These are phyloP conservation scores for Manis crassicaudata DNA, from an alignment of 2,797 vertebrate species.

Conservation along the genomic window DNA sequence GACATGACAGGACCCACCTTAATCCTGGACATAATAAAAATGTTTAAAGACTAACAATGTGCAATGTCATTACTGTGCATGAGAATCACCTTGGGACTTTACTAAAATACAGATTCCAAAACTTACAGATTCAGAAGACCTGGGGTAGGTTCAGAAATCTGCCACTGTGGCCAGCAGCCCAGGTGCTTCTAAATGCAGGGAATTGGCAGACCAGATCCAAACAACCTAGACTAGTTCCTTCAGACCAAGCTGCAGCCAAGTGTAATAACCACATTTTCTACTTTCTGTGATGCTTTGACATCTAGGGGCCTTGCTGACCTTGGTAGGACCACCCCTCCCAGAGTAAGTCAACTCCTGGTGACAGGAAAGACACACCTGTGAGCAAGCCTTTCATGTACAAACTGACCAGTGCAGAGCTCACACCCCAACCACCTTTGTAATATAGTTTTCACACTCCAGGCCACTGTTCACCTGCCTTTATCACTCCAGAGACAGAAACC, in stretches of 20 bases:
- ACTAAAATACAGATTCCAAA: neutral
- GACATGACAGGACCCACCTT: neutral
- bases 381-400: neutral
- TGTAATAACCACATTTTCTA: neutral
- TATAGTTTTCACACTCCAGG: neutral
- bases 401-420: neutral
- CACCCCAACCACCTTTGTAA: no score
- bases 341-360: neutral
- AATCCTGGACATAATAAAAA: neutral
- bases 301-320: neutral
- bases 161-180: neutral
- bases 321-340: neutral
- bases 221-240: neutral
- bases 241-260: neutral
- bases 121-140: neutral
- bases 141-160: neutral
- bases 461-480: neutral
- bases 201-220: rapidly evolving
- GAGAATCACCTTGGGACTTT: neutral
- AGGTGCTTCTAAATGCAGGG: rapidly evolving
- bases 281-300: neutral
- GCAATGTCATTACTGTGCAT: neutral
- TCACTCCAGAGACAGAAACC: neutral
- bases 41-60: neutral
- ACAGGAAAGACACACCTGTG: neutral